These are phyloP conservation scores for Zeugodacus cucurbitae DNA, from an alignment of 1,140 invertebrate genomes.

Conservation along the genomic window DNA sequence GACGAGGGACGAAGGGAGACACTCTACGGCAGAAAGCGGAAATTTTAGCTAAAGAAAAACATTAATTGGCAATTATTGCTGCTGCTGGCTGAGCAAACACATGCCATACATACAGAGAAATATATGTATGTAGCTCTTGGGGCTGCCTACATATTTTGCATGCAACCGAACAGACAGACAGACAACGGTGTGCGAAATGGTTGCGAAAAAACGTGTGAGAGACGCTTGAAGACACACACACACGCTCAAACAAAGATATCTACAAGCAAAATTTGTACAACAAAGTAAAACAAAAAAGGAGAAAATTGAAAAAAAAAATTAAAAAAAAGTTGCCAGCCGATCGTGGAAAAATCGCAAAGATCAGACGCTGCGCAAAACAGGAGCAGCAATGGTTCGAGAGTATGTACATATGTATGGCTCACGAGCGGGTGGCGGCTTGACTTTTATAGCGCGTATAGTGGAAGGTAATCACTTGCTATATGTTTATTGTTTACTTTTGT, in stretches of 20 bases:
- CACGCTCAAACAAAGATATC: no score
- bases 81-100: not conserved
- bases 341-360: not conserved
- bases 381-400: not conserved
- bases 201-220: not conserved
- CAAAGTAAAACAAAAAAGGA: not conserved
- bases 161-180: not conserved
- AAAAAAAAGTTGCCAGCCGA: not conserved
- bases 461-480: slow-evolving; percentile 7
- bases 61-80: slow-evolving; percentile 36
- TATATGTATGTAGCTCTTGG: not conserved
- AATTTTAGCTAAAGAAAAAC: slow-evolving; percentile 37
- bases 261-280: no score
- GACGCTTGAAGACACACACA: not conserved
- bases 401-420: not conserved
- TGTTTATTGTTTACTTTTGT: not conserved
- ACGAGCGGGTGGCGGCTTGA: not conserved
- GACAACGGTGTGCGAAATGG: not conserved
- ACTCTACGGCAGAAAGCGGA: not conserved
- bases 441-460: not conserved
- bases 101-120: not conserved
- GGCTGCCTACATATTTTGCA: slow-evolving; percentile 5
- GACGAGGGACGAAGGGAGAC: not conserved
- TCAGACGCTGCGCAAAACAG: not conserved
- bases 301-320: not conserved